Evolutionary conservation across 2,888 invertebrate species (phyloP), one percentile per base, ranked within the genome.

Genomic region (Abrostola triplasia): DNA sequence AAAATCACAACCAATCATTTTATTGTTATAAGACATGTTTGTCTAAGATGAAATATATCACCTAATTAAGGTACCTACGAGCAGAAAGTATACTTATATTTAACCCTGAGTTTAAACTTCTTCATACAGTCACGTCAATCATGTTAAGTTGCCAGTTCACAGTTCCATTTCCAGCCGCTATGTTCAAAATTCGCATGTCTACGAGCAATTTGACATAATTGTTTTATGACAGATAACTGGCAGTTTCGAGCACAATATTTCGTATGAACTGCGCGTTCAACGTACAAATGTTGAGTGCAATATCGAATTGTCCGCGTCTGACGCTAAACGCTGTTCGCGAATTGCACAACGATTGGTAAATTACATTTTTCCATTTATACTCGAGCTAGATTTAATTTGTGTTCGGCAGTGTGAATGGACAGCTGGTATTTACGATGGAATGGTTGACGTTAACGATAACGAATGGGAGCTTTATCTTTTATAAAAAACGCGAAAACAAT

Each of bases 281-380:
- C 40, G 9, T 24, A 24, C 4, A 2, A 24, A 24, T 24, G 12
- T 44, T 44, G 13, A 12, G 11, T 49, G 13, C 13, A 11, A 10
- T 11, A 54, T 70, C n/a, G 49, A 42, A 68, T 54, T 47, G 37
- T 50, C 49, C 48, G 48, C 52, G 12, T 13, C 7, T 5, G 7
- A 13, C 44, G 44, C 4, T 24, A 24, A 24, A 24, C 24, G 24
- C 24, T 24, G 24, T 24, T 24, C 24, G 24, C 24, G 8, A 36
- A 57, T 40, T 54, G 48, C 37, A 49, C n/a, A n/a, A n/a, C 40
- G 50, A 52, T 6, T 49, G 36, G 36, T 12, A 49, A 68, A 70
- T 73, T 60, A 57, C 60, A 68, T 70, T 57, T 44, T 50, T 50
- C 44, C 58, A 36, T 47, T 47, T 47, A 72, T 41, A 50, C 57